Evolutionary conservation across 1,140 invertebrate genomes (phyloP).

Genomic region (Coptotermes formosanus): DNA sequence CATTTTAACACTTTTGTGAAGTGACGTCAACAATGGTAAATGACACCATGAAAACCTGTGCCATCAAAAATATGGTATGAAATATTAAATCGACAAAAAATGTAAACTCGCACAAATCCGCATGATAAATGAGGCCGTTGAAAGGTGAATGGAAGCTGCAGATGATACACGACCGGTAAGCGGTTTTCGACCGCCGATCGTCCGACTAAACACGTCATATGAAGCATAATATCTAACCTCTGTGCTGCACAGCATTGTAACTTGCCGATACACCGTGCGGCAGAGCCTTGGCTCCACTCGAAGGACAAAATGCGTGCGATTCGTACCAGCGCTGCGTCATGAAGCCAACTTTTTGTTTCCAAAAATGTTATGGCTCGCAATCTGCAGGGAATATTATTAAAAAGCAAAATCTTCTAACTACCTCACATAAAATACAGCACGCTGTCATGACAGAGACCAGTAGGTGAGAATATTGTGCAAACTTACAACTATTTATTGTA

Average conservation of each 20-base stretch:
- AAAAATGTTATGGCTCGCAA: no score
- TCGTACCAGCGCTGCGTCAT: background rate
- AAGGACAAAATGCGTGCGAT: background rate
- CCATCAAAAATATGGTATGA: constrained; percentile 13
- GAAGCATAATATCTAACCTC: background rate
- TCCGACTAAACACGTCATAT: background rate
- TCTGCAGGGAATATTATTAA: no score
- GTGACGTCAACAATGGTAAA: background rate
- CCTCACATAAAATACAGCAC: no score
- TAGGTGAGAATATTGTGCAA: no score
- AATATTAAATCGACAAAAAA: background rate
- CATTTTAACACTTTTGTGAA: background rate
- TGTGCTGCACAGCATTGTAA: background rate
- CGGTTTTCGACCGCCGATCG: background rate
- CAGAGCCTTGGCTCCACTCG: background rate
- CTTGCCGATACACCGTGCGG: no score
- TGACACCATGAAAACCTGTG: background rate
- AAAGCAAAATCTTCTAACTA: no score
- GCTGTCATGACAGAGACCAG: no score
- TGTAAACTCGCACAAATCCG: background rate
- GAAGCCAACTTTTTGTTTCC: no score
- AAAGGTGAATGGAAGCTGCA: background rate
- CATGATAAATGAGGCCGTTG: background rate
- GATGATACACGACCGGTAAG: background rate
- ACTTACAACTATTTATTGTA: no score